A percentile compares a stretch with the other conserved stretches of the same genome.
These are phyloP conservation scores for Burhinus oedicnemus DNA, from an alignment of 2,113 vertebrate species.

Conservation along the genomic window DNA sequence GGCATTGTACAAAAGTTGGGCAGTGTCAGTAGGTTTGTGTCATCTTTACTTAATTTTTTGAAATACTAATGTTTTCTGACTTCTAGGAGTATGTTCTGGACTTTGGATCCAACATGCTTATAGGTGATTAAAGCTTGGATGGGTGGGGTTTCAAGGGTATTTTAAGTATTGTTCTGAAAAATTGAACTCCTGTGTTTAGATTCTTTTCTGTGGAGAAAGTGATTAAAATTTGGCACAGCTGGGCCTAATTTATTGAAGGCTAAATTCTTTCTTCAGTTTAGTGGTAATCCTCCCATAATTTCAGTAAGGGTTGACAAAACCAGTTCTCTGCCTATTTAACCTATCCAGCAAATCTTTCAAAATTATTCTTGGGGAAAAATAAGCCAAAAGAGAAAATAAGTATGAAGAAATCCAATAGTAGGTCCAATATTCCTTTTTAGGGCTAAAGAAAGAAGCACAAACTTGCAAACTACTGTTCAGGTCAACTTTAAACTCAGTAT, in stretches of 20 bases:
- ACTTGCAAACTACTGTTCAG: not conserved
- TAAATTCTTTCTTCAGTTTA: not conserved
- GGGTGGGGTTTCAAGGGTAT: not conserved
- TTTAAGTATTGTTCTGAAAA: not conserved
- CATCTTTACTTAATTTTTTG: not conserved
- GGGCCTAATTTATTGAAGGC: not conserved
- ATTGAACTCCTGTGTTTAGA: not conserved
- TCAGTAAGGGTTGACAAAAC: not conserved
- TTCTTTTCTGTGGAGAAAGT: not conserved
- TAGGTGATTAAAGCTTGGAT: not conserved
- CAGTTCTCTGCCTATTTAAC: not conserved
- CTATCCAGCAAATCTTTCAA: not conserved
- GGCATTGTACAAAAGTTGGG: rapidly evolving
- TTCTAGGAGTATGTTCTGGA: not conserved
- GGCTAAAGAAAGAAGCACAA: not conserved
- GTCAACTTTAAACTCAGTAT: not conserved
- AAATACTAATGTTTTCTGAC: not conserved
- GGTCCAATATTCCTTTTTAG: not conserved
- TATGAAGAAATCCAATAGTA: not conserved
- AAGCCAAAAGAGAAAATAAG: not conserved
- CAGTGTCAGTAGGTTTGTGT: not conserved
- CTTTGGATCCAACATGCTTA: not conserved
- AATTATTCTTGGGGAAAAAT: not conserved
- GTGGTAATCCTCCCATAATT: not conserved
- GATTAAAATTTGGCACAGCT: not conserved